Conservation (phyloP, 2,113 vertebrate genomes). For the Corythornis cristatus region DNA sequence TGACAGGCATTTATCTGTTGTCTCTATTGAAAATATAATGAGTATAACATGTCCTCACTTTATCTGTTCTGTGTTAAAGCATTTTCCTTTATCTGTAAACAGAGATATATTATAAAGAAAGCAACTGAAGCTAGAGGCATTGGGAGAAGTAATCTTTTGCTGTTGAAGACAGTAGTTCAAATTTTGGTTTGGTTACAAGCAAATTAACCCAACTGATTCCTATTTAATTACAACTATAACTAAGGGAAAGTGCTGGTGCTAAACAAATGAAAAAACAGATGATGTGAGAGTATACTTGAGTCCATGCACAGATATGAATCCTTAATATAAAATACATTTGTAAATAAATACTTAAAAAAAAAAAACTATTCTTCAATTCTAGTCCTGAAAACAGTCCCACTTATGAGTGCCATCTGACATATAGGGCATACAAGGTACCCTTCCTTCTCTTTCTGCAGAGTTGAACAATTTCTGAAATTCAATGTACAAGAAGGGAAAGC, state of each 20-base stretch:
- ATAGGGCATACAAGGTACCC: neutral
- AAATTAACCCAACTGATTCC: neutral
- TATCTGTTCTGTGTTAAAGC: neutral
- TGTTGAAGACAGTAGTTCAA: neutral
- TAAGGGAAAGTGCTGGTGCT: neutral
- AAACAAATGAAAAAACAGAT: neutral
- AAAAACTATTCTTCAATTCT: neutral
- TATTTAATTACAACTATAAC: neutral
- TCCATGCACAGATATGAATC: neutral
- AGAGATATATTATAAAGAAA: conserved; percentile 1
- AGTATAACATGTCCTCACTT: conserved; percentile 23
- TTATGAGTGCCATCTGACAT: neutral
- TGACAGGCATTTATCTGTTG: neutral
- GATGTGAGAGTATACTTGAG: neutral
- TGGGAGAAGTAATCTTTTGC: neutral
- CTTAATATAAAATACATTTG: neutral
- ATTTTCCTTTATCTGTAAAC: conserved; percentile 32
- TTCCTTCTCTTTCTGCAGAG: neutral
- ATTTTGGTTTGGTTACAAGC: neutral
- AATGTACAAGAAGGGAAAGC: neutral
- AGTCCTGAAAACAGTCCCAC: neutral
- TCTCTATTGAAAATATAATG: neutral
- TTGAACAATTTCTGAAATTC: neutral
- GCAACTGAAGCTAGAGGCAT: neutral
- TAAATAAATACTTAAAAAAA: neutral